phyloP scores from a whole-genome alignment of 2,797 vertebrate genomes.

The Darevskia mixta region DNA sequence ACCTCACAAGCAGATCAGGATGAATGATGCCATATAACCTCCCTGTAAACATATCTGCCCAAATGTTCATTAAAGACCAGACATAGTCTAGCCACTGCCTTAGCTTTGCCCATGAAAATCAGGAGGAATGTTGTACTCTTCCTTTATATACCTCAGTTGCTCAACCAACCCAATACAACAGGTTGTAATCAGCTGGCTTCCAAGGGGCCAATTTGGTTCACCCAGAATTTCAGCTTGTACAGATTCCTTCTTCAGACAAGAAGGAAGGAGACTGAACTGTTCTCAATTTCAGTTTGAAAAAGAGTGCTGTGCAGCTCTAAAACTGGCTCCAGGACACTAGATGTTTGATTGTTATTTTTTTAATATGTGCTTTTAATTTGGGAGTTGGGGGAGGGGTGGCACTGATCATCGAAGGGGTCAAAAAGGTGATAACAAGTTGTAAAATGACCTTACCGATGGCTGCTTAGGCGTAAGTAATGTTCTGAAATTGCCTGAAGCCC shows the following conservation, averaged over 20 bases:
- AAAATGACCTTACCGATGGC: slow-evolving; percentile 91
- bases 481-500: slow-evolving; percentile 88
- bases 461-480: slow-evolving; percentile 93
- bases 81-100: too few relatives aligned
- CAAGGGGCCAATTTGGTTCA: background rate
- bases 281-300: background rate
- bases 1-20: too few relatives aligned
- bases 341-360: background rate
- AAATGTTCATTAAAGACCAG: too few relatives aligned
- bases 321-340: background rate
- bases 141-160: background rate
- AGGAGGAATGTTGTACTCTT: too few relatives aligned
- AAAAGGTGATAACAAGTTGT: slow-evolving; percentile 92
- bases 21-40: too few relatives aligned
- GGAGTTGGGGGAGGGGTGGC: slow-evolving; percentile 35
- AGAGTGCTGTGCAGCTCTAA: background rate
- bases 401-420: slow-evolving; percentile 87
- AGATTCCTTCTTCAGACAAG: background rate
- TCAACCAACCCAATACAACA: background rate
- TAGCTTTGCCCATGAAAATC: too few relatives aligned
- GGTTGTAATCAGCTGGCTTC: background rate
- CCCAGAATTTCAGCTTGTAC: background rate
- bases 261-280: background rate
- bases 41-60: too few relatives aligned
- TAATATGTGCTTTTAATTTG: slow-evolving; percentile 49